These are phyloP conservation scores for Apotomis betuletana DNA, from an alignment of 2,888 invertebrate genomes.

Conservation along the genomic window DNA sequence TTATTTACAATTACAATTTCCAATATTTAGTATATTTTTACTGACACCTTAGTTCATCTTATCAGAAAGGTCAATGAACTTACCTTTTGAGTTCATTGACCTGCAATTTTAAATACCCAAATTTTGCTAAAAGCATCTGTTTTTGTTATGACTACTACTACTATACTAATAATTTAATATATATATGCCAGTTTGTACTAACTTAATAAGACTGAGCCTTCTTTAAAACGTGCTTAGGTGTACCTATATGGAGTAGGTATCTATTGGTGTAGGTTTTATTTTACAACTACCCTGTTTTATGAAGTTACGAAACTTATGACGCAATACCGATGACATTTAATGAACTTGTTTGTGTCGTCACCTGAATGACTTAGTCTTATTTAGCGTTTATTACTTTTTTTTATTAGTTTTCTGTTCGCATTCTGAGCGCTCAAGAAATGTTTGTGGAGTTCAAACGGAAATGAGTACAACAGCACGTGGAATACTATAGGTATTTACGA, in stretches of 20 bases:
- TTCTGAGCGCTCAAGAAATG: too few relatives aligned
- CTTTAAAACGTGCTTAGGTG: too few relatives aligned
- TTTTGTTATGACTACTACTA: background rate
- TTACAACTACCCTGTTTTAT: background rate
- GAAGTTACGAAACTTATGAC: background rate
- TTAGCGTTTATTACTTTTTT: too few relatives aligned
- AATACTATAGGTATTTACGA: background rate
- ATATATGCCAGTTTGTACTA: background rate
- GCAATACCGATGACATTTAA: background rate
- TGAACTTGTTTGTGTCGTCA: background rate
- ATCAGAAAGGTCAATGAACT: conserved; percentile 35
- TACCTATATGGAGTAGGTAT: too few relatives aligned
- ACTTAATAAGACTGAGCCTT: background rate
- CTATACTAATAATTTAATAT: too few relatives aligned
- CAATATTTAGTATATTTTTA: background rate
- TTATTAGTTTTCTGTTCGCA: too few relatives aligned
- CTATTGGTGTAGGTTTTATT: background rate
- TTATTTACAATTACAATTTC: conserved; percentile 14
- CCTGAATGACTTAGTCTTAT: too few relatives aligned
- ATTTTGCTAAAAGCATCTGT: background rate
- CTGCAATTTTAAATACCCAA: conserved; percentile 11
- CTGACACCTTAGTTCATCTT: conserved; percentile 4
- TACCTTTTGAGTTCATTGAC: conserved; percentile 25
- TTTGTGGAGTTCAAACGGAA: too few relatives aligned
- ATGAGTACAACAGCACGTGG: background rate